These are phyloP conservation scores for Hyperoodon ampullatus DNA, from an alignment of 2,113 vertebrate species.

Conservation along the genomic window DNA sequence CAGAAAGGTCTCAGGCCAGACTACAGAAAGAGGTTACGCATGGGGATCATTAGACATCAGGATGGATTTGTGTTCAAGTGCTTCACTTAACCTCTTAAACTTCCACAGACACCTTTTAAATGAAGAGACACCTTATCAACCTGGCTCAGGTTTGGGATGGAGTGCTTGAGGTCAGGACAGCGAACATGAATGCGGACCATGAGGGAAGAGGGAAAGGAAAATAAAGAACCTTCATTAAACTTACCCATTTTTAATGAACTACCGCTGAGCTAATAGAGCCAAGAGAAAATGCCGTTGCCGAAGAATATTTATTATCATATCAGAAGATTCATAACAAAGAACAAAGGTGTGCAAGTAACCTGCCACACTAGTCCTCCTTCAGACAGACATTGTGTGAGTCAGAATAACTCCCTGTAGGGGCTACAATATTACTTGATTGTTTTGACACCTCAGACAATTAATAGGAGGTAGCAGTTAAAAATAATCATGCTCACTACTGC, in stretches of 20 bases:
- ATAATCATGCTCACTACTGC: conserved; percentile 13
- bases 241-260: conserved; percentile 21
- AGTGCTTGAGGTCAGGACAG: background rate
- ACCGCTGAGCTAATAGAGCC: background rate
- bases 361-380: conserved; percentile 17
- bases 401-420: background rate
- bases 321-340: conserved; percentile 39
- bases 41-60: background rate
- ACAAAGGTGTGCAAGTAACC: background rate
- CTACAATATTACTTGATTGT: conserved; percentile 57
- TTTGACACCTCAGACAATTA: conserved; percentile 67
- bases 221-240: conserved; percentile 45
- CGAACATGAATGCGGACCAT: background rate
- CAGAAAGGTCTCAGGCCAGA: background rate
- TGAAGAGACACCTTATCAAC: conserved; percentile 38
- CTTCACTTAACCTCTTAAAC: conserved; percentile 50
- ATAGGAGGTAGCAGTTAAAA: conserved; percentile 62
- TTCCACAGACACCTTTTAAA: conserved; percentile 49
- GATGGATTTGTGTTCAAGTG: conserved; percentile 37
- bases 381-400: background rate
- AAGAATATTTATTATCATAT: conserved; percentile 25
- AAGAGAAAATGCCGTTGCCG: background rate
- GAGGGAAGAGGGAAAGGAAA: conserved; percentile 28
- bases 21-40: background rate
- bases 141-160: background rate